phyloP scores from a whole-genome alignment of 1,140 invertebrate species.

The Reticulitermes speratus region DNA sequence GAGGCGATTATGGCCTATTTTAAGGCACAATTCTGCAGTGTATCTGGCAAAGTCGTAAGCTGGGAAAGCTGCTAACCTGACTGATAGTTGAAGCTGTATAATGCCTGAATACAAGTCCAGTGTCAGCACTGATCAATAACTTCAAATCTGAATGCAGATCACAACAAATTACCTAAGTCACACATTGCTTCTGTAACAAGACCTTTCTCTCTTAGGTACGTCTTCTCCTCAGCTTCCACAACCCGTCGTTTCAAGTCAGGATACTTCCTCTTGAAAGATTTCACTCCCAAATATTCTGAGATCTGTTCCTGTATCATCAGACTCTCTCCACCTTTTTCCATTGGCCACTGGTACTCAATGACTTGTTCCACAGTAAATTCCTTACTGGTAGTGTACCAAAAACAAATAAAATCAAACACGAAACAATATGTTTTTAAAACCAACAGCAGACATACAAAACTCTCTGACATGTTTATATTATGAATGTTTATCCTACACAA shows the following conservation, averaged over 20 bases:
- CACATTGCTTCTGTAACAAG: slow-evolving; percentile 89
- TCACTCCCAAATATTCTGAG: slow-evolving; percentile 86
- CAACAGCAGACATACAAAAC: no score
- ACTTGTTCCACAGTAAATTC: slow-evolving; percentile 82
- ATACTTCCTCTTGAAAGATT: slow-evolving; percentile 94
- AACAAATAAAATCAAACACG: neutral
- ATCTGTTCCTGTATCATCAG: slow-evolving; percentile 92
- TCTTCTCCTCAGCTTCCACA: slow-evolving; percentile 86
- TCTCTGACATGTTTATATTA: no score
- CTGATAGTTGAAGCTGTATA: no score
- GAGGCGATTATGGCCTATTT: no score
- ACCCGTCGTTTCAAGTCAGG: slow-evolving; percentile 81
- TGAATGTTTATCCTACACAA: no score
- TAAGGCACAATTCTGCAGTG: no score
- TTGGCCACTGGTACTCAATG: slow-evolving; percentile 93
- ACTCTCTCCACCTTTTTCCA: slow-evolving; percentile 65
- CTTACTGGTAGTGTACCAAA: slow-evolving; percentile 39
- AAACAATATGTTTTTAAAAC: no score
- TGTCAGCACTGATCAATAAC: neutral
- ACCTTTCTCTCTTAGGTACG: slow-evolving; percentile 80
- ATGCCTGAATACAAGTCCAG: no score
- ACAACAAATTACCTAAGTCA: slow-evolving; percentile 68
- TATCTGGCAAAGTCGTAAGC: no score
- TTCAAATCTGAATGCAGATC: slow-evolving; percentile 1
- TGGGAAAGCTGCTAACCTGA: no score